Percentiles rank a stretch among this genome's conserved stretches.
These are phyloP conservation scores for Ceratoteleas bidentatus DNA, from an alignment of 1,140 invertebrate genomes.

Conservation along the genomic window DNA sequence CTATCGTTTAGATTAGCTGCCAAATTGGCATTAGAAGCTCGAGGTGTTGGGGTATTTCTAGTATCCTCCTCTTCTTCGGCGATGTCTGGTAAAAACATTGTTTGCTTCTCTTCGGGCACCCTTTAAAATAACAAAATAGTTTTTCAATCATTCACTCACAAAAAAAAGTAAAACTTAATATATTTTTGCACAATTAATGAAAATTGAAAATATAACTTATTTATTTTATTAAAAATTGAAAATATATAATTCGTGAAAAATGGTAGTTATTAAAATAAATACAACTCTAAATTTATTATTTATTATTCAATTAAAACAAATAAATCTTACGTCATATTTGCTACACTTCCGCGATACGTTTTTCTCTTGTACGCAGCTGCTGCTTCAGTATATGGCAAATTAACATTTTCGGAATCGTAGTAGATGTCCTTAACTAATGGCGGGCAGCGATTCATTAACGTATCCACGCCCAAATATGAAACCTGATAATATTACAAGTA, in stretches of 20 bases:
- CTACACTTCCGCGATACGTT: constrained; percentile 85
- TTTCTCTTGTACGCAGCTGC: constrained; percentile 84
- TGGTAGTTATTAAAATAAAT: too few relatives aligned
- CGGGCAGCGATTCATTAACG: constrained; percentile 82
- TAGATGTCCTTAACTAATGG: constrained; percentile 85
- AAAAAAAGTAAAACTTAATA: too few relatives aligned
- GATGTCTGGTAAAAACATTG: constrained; percentile 84
- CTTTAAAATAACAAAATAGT: constrained; percentile 70
- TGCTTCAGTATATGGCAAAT: constrained; percentile 85
- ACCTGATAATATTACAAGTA: constrained; percentile 77
- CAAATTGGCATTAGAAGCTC: constrained; percentile 73
- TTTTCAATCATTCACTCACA: background rate
- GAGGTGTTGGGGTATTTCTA: constrained; percentile 65
- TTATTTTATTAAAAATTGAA: too few relatives aligned
- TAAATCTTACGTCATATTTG: constrained; percentile 83
- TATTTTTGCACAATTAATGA: too few relatives aligned
- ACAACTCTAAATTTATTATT: too few relatives aligned
- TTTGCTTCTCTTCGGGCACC: constrained; percentile 84
- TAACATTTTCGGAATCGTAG: constrained; percentile 83
- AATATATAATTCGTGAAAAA: too few relatives aligned
- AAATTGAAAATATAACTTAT: too few relatives aligned
- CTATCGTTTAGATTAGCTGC: constrained; percentile 69
- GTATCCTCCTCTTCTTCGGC: constrained; percentile 83
- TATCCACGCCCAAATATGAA: constrained; percentile 85
- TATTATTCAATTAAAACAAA: background rate